Evolutionary conservation across 2,113 vertebrate genomes (phyloP).

Genomic region (Mormyrus lacerda): DNA sequence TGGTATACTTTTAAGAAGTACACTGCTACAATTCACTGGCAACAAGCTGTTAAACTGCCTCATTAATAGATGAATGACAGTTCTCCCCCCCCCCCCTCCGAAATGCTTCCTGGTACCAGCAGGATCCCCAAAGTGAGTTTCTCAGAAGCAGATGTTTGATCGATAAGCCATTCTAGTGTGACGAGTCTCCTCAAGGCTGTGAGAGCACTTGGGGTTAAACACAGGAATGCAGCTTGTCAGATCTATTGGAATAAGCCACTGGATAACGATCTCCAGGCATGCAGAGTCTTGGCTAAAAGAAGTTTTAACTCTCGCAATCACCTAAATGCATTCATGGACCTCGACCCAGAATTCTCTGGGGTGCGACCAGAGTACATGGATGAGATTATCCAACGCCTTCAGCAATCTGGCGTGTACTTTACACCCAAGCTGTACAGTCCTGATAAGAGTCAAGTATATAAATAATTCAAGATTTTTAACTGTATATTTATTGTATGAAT

Average conservation of each 20-base stretch:
- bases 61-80: conserved; percentile 2
- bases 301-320: not conserved
- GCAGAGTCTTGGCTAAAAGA: not conserved
- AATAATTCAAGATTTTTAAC: conserved; percentile 8
- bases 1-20: not conserved
- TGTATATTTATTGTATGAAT: not conserved
- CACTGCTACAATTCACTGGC: not conserved
- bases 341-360: not conserved
- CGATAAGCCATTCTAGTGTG: not conserved
- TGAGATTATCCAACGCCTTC: not conserved
- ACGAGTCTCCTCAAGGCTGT: not conserved
- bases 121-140: not conserved
- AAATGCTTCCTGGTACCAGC: not conserved
- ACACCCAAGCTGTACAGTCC: not conserved
- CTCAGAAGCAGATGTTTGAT: conserved; percentile 3
- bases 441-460: not conserved
- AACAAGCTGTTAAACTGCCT: not conserved
- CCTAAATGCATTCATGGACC: not conserved
- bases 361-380: not conserved
- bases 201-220: not conserved
- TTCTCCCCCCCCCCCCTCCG: too few relatives aligned
- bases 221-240: not conserved
- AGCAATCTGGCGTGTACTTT: not conserved
- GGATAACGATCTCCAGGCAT: not conserved
- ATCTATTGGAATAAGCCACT: not conserved